These are phyloP conservation scores for Clunio marinus DNA, from an alignment of 2,888 invertebrate species.

Conservation along the genomic window DNA sequence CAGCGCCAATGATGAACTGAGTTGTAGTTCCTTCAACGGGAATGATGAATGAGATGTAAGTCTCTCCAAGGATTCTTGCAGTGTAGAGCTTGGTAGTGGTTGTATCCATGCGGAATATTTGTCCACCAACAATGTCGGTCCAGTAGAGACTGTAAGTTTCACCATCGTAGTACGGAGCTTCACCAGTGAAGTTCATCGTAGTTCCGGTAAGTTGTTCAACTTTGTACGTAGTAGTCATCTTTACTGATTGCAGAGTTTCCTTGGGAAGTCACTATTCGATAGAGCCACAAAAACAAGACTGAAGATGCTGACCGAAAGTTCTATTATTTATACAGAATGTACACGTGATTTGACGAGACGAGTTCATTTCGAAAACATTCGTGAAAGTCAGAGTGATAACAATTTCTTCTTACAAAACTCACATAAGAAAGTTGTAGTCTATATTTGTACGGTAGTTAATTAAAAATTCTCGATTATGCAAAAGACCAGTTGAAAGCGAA, in stretches of 20 bases:
- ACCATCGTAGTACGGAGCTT: neutral
- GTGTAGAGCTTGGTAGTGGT: neutral
- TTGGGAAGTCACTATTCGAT: slow-evolving; percentile 2
- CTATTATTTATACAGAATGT: neutral
- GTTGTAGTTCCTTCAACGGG: neutral
- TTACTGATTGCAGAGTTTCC: slow-evolving; percentile 3
- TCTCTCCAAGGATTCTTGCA: neutral
- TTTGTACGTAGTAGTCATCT: neutral
- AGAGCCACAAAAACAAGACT: slow-evolving; percentile 21
- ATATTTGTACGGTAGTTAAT: too few relatives aligned
- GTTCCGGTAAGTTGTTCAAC: slow-evolving; percentile 3
- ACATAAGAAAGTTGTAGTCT: too few relatives aligned
- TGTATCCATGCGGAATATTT: slow-evolving; percentile 17
- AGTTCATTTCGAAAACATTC: neutral
- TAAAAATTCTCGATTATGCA: too few relatives aligned
- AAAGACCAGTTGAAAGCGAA: too few relatives aligned
- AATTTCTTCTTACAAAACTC: too few relatives aligned
- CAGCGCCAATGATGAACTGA: slow-evolving; percentile 27
- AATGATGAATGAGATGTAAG: slow-evolving; percentile 9
- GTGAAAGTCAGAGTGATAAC: slow-evolving; percentile 2
- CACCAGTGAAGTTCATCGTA: slow-evolving; percentile 9
- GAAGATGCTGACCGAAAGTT: neutral
- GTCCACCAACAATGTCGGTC: slow-evolving; percentile 23
- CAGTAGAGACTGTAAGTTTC: slow-evolving; percentile 12
- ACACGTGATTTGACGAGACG: neutral